Evolutionary conservation across 2,797 vertebrate species (phyloP).

Genomic region (Crenichthys baileyi): DNA sequence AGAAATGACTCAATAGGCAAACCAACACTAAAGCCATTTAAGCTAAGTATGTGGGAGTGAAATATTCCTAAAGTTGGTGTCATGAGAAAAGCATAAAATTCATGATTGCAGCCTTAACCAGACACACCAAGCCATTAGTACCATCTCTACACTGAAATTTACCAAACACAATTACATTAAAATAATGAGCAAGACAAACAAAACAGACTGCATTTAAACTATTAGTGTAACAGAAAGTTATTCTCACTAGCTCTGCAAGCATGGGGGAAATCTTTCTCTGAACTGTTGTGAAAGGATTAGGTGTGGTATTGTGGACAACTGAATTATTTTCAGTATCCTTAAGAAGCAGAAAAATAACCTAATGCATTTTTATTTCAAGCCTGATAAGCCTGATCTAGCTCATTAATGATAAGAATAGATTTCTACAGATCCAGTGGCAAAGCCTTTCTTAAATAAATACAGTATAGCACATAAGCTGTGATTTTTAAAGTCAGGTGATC

Average conservation of each 20-base stretch:
- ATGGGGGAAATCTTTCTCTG: neutral
- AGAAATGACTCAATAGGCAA: too few species aligned
- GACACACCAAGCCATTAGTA: neutral
- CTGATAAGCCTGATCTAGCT: neutral
- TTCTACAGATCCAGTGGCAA: neutral
- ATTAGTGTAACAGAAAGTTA: neutral
- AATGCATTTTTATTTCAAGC: neutral
- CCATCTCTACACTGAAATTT: neutral
- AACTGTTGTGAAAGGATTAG: neutral
- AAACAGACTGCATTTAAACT: neutral
- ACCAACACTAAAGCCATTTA: neutral
- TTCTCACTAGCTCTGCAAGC: neutral
- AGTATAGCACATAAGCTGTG: too few species aligned
- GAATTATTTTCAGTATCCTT: neutral
- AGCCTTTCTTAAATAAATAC: too few species aligned
- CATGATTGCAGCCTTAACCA: too few species aligned
- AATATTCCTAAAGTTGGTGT: neutral
- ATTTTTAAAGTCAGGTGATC: too few species aligned
- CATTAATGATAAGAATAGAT: neutral
- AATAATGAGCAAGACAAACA: neutral
- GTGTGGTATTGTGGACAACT: neutral
- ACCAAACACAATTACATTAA: neutral
- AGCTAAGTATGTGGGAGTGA: neutral
- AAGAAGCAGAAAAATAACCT: conserved; percentile 3
- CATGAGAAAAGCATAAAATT: neutral